Base-by-base conservation (phyloP, 2,113 vertebrate species). In the Gambusia holbrooki region DNA sequence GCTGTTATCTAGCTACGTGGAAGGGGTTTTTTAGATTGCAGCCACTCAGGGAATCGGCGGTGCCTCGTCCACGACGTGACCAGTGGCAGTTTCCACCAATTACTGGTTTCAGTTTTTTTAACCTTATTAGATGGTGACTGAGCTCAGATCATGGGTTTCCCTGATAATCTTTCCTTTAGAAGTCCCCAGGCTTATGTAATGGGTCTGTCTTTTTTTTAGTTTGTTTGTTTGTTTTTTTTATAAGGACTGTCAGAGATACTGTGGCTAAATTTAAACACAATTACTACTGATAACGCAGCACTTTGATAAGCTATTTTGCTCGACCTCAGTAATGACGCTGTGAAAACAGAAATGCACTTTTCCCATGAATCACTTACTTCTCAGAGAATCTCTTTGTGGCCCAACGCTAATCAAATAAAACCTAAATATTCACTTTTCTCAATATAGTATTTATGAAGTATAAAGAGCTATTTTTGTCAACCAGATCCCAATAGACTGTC, bases 1-100 rank as follows among this genome's bases (percentile, higher is more conserved):
- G 87, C 79, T 62, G 90, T 94, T 93, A 94, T 95, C 93, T 94
- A 73, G 79, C 62, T 73, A 87, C 77, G 79, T 69, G 89, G 93
- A 91, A 92, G 92, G 89, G 92, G 88, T 73, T 92, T 94, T 94
- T 92, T 88, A 91, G 93, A 94, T 93, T 94, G 84, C 81, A 80
- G 87, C 87, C 91, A 91, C 83, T 83, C 84, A 90, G 51, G 82
- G 74, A 92, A 88, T 93, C 89, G 79, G 73, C 64, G 77, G 77
- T 84, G 84, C 82, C 74, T 92, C 89, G 78, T 86, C 74, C 6
- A 84, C 83, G 86, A 94, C 92, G 91, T 95, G 93, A 93, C 92
- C 77, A 88, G 35, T 90, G 84, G 89, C 91, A 92, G 85, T 93
- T 93, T 85, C 89, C 92, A 89, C 80, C 89, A 93, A 90, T 93